Base-by-base conservation (phyloP, 2,797 vertebrate genomes). In the Poecilia wingei region DNA sequence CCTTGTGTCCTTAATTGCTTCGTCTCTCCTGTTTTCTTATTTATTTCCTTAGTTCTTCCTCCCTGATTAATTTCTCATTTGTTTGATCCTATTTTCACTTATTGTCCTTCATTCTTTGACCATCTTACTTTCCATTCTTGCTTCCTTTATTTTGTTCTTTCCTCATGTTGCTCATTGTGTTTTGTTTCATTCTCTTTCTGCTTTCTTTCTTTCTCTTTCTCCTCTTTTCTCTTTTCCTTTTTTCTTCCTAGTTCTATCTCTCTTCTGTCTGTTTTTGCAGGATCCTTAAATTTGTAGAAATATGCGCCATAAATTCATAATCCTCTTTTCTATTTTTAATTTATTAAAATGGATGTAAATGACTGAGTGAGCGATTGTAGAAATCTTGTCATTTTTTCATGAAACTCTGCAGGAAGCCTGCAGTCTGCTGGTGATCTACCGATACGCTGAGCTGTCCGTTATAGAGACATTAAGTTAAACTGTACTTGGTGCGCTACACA, bases 401-500 rank as follows among this genome's bases (percentile, higher is more conserved):
- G 64, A 41, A 41, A 41, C n/a, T 59, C 14, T 41, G 66, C 66
- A 43, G 68, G 41, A 25, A 73, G 4, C 57, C 61, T 46, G 20
- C n/a, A 25, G 22, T 57, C n/a, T 25, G n/a, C 33, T 33, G 13
- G 14, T 76, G 57, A 70, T 36, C 4, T 9, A 20, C 36, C 6
- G n/a, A 36, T 14, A 20, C 8, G 1, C 12, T 45, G 16, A 51
- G 33, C 20, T 5, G 4, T n/a, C 36, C 41, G 18, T 25, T 55
- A 28, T 70, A 31, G 76, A 2, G 16, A 75, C 39, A 69, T 16
- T 36, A 18, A 74, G 36, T 53, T 66, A 59, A 12, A 13, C 74
- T 55, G 0, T 39, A 79, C 49, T 73, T 45, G 33, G 16, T 77
- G 31, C 72, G 69, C 77, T 85, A 75, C 47, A 45, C 36, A 46